A percentile compares a stretch with the other conserved stretches of the same genome.
phyloP scores from a whole-genome alignment of 2,797 vertebrate genomes.

The Triplophysa yarkandensis region DNA sequence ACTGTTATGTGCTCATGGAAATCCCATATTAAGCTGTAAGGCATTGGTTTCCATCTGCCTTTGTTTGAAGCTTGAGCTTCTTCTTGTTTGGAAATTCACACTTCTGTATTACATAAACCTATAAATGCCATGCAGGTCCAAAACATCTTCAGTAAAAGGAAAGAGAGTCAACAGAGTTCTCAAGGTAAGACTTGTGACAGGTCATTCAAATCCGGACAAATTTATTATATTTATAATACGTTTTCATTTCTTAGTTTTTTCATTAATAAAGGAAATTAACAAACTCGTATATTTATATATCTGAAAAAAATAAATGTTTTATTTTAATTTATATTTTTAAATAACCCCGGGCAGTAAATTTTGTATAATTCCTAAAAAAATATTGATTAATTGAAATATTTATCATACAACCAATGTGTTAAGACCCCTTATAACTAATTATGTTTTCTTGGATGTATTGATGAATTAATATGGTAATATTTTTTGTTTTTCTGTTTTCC shows the following conservation, averaged over 20 bases:
- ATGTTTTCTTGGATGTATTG: too few species aligned
- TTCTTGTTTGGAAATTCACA: constrained; percentile 24
- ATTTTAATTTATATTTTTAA: background rate
- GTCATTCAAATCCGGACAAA: background rate
- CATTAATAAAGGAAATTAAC: too few species aligned
- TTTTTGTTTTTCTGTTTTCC: background rate
- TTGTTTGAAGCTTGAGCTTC: background rate
- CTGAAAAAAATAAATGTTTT: too few species aligned
- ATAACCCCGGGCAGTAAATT: too few species aligned
- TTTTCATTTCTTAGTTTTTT: too few species aligned
- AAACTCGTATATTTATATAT: too few species aligned
- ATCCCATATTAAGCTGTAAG: constrained; percentile 13
- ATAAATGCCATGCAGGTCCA: constrained; percentile 27
- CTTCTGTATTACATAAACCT: constrained; percentile 16
- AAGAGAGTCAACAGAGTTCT: constrained; percentile 14
- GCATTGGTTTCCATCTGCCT: constrained; percentile 1
- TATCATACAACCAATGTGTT: too few species aligned
- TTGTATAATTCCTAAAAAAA: too few species aligned
- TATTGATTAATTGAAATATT: too few species aligned
- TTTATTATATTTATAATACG: background rate
- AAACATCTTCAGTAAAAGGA: background rate
- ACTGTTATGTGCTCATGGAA: constrained; percentile 1
- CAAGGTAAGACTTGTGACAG: constrained; percentile 7
- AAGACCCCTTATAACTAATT: too few species aligned
- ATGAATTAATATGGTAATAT: too few species aligned